Evolutionary conservation across 2,113 vertebrate species (phyloP), one percentile per base, ranked within the genome.

Genomic region (Chlorocebus sabaeus): DNA sequence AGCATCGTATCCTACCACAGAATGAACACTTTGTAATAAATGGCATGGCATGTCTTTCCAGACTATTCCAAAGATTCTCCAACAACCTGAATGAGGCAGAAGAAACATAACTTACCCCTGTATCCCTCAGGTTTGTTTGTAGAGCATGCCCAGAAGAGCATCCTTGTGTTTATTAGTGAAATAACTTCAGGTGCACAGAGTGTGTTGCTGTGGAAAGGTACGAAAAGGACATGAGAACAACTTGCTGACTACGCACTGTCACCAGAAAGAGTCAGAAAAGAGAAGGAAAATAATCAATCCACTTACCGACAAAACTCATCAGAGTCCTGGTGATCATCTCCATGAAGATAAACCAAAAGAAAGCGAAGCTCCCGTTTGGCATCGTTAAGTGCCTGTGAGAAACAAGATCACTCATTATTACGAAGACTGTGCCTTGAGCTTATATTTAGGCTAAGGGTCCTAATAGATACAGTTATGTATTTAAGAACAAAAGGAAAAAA

Each of bases 81-180:
- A 61, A 92, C 38, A 72, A 88, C 43, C 80, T 91, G 55, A 73
- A 48, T 12, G 23, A 95, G 75, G 55, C 52, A 76, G 13, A 87
- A 83, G n/a, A 82, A 59, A 83, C 68, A 61, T 45, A 18, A 98
- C 98, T 98, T 98, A 99, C 99, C 99, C 99, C 99, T 99, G 98
- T 99, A 99, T 93, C 99, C 99, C 98, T 99, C 99, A 67, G 99
- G 99, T 97, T 99, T 99, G 98, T 99, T 99, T 97, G 99, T 99
- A 93, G 99, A 99, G 97, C 99, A 99, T 20, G 99, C 99, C 99
- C 99, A 99, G 97, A 99, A 99, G 75, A 99, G 99, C 99, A 99
- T 99, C 95, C 99, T 99, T 32, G 99, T 99, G 98, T 99, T 99
- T 98, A 99, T 99, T 96, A 99, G 99, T 55, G 99, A 99, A 96